A percentile compares a stretch with the other conserved stretches of the same genome.
phyloP scores from a whole-genome alignment of 2,888 invertebrate genomes.

The Drepana falcataria region DNA sequence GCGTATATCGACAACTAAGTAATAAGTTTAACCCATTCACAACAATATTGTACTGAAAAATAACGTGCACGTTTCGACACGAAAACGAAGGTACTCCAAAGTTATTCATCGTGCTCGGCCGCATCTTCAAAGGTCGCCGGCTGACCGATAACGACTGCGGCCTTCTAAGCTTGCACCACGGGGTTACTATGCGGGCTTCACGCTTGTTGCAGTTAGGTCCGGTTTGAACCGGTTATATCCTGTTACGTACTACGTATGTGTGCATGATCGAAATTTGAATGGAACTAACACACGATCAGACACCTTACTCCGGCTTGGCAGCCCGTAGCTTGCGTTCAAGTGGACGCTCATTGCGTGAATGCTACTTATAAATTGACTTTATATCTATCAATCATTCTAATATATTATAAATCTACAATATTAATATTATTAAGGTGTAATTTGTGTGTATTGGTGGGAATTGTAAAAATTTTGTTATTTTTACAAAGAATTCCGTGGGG shows the following conservation, averaged over 20 bases:
- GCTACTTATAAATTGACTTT: too few relatives aligned
- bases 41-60: background rate
- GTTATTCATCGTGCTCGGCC: conserved; percentile 14
- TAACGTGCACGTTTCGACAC: background rate
- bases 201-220: conserved; percentile 1
- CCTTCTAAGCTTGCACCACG: conserved; percentile 59
- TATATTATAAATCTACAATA: too few relatives aligned
- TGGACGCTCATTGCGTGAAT: too few relatives aligned
- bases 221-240: background rate
- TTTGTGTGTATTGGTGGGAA: too few relatives aligned
- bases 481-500: too few relatives aligned
- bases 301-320: too few relatives aligned
- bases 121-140: conserved; percentile 66
- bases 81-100: background rate
- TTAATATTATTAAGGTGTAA: too few relatives aligned
- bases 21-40: background rate
- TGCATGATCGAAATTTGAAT: too few relatives aligned
- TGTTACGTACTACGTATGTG: background rate
- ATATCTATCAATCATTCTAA: too few relatives aligned
- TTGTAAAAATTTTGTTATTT: too few relatives aligned
- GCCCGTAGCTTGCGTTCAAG: too few relatives aligned
- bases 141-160: conserved; percentile 74
- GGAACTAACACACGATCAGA: too few relatives aligned
- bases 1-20: background rate
- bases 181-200: conserved; percentile 31